Base-by-base conservation (phyloP, 2,113 vertebrate species). In the Salvelinus sp. region DNA sequence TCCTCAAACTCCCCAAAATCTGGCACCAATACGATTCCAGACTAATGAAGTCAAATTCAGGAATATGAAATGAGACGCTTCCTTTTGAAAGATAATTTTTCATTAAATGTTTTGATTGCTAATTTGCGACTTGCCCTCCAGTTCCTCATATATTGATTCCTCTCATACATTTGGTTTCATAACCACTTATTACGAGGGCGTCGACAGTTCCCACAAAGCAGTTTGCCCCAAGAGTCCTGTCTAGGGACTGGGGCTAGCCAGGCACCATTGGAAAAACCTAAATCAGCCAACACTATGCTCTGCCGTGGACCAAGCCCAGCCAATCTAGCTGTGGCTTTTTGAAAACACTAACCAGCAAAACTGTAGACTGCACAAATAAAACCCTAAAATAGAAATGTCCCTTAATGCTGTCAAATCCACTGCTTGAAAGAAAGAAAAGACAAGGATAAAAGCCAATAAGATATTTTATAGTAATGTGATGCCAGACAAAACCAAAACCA, bases 281-380 rank as follows among this genome's bases (percentile, higher is more conserved):
- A 22, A 60, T 25, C 14, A 62, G 50, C 78, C 76, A 88, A 87
- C 85, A 83, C 81, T 81, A 79, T 87, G 85, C 84, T 89, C 84
- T 91, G 82, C 80, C 58, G 68, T 63, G 72, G 72, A 72, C 48
- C 76, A 47, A 75, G 44, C 75, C 68, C 65, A 73, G 72, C 25
- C 74, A 44, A 44, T 44, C 38, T 12, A 76, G 70, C 74, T 67
- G 30, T 69, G 70, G 68, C 71, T 44, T 44, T 38, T 67, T 12
- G 30, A 79, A 3, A 74, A 38, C 30, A 65, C 75, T 77, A 82
- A 89, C 84, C 76, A 78, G 65, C 27, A 22, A 57, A 25, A 12
- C 48, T 60, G 62, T 74, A 84, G 80, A 22, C n/a, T 22, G n/a
- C 64, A 66, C 25, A 66, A 7, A 27, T 9, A 13, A 4, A 66